Percentiles rank a stretch among this genome's conserved stretches.
These are phyloP conservation scores for Zaprionus africanus DNA, from an alignment of 1,140 invertebrate species.

Conservation along the genomic window DNA sequence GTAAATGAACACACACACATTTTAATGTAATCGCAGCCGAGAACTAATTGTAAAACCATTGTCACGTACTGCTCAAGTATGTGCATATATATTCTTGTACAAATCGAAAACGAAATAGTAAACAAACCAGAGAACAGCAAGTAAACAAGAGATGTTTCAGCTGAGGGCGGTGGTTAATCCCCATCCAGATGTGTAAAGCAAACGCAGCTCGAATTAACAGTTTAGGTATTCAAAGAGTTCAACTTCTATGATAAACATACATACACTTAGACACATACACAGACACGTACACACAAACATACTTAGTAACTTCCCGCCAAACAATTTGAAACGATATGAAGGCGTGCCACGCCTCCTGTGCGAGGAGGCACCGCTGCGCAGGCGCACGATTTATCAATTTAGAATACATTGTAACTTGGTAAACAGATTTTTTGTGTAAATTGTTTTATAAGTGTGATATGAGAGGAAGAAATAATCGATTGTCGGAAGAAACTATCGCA, in stretches of 20 bases:
- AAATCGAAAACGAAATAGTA: conserved; percentile 47
- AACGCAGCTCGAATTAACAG: conserved; percentile 70
- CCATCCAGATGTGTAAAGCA: conserved; percentile 40
- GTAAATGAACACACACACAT: conserved; percentile 28
- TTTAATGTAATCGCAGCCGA: conserved; percentile 44
- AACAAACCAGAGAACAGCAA: conserved; percentile 30
- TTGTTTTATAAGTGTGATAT: conserved; percentile 34
- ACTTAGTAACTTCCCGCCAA: conserved; percentile 48
- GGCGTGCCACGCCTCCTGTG: conserved; percentile 34
- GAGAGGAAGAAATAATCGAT: neutral
- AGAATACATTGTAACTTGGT: conserved; percentile 32
- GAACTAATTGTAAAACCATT: conserved; percentile 47
- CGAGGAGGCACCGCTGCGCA: conserved; percentile 67
- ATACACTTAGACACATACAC: conserved; percentile 3
- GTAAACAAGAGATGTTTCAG: conserved; percentile 47
- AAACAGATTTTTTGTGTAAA: conserved; percentile 40
- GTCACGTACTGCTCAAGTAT: conserved; percentile 14
- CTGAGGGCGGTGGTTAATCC: conserved; percentile 40
- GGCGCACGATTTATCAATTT: conserved; percentile 66
- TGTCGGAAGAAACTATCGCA: neutral
- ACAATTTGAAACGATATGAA: conserved; percentile 20
- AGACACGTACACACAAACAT: conserved; percentile 11
- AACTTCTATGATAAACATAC: conserved; percentile 25
- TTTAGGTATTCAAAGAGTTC: conserved; percentile 55
- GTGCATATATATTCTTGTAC: conserved; percentile 62